Evolutionary conservation across 2,113 vertebrate genomes (phyloP).

Genomic region (Mugil cephalus): DNA sequence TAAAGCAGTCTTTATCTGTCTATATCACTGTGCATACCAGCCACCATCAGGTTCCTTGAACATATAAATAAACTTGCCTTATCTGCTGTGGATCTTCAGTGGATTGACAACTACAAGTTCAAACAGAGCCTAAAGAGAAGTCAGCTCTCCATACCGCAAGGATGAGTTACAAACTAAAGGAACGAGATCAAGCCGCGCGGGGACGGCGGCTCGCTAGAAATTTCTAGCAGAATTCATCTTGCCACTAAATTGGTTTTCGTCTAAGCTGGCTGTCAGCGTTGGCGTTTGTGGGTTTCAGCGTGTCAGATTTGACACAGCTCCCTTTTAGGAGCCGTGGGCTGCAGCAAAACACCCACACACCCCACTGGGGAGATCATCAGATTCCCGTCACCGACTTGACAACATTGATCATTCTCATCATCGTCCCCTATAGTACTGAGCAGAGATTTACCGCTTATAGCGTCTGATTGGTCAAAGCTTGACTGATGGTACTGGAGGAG

Average conservation of each 20-base stretch:
- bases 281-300: slow-evolving; percentile 58
- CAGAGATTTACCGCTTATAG: slow-evolving; percentile 44
- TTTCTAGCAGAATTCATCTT: slow-evolving; percentile 40
- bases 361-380: slow-evolving; percentile 60
- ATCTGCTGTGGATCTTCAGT: slow-evolving; percentile 25
- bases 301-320: slow-evolving; percentile 71
- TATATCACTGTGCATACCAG: slow-evolving; percentile 13
- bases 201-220: slow-evolving; percentile 28
- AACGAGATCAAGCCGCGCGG: slow-evolving; percentile 15
- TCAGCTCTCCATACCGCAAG: not conserved
- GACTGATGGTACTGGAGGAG: slow-evolving; percentile 24
- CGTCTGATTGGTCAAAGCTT: slow-evolving; percentile 51
- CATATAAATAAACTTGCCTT: slow-evolving; percentile 48
- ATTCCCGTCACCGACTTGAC: slow-evolving; percentile 65
- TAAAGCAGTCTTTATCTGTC: slow-evolving; percentile 10
- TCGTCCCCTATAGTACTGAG: slow-evolving; percentile 26
- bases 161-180: slow-evolving; percentile 19
- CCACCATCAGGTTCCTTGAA: slow-evolving; percentile 1
- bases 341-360: slow-evolving; percentile 61
- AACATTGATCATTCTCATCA: slow-evolving; percentile 68
- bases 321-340: slow-evolving; percentile 62
- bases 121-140: slow-evolving; percentile 4
- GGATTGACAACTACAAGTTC: slow-evolving; percentile 31
- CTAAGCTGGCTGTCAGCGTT: slow-evolving; percentile 63
- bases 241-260: slow-evolving; percentile 59